phyloP scores from a whole-genome alignment of 2,797 vertebrate species.

The Acridotheres tristis region DNA sequence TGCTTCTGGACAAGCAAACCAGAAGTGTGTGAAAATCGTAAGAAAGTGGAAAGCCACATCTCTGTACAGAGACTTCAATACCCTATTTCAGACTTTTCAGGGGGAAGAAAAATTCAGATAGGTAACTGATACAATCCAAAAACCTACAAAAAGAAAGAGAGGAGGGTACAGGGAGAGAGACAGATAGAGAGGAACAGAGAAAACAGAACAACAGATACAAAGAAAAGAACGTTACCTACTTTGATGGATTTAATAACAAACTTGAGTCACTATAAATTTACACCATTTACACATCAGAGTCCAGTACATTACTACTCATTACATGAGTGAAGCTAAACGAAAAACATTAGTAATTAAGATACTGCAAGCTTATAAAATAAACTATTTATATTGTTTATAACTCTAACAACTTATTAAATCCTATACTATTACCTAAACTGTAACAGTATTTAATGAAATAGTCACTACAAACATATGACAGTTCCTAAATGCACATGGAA shows the following conservation, averaged over 20 bases:
- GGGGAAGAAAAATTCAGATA: conserved; percentile 33
- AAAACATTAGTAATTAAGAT: neutral
- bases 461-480: neutral
- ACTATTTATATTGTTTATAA: neutral
- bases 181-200: neutral
- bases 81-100: conserved; percentile 54
- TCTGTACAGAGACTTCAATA: conserved; percentile 30
- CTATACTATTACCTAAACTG: neutral
- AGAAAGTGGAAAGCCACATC: conserved; percentile 45
- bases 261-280: neutral
- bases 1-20: conserved; percentile 54
- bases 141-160: conserved; percentile 50
- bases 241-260: neutral
- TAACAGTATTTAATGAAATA: neutral
- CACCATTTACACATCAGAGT: neutral
- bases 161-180: neutral
- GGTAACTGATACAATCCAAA: conserved; percentile 39
- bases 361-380: neutral
- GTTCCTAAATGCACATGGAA: neutral
- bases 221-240: conserved; percentile 2
- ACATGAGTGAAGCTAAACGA: neutral
- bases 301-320: neutral
- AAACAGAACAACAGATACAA: conserved; percentile 9
- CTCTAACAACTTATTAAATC: neutral
- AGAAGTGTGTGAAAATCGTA: conserved; percentile 18